Conservation (phyloP, 2,113 vertebrate species). For the Clarias magur region DNA sequence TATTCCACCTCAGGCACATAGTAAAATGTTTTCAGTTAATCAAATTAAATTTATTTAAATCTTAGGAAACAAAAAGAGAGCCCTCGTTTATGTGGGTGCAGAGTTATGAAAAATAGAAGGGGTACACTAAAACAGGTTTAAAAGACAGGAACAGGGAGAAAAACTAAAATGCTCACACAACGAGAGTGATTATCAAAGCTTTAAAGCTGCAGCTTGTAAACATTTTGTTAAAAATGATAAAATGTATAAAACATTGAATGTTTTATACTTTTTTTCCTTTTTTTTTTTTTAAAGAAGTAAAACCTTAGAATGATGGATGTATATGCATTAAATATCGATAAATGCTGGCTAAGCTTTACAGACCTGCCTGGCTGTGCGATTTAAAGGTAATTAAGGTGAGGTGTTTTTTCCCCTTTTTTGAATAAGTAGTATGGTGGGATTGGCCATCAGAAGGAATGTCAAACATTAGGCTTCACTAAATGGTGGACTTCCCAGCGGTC, state of each 20-base stretch:
- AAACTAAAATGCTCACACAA: neutral
- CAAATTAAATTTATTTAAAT: neutral
- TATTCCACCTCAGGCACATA: neutral
- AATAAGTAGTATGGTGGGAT: neutral
- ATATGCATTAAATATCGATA: neutral
- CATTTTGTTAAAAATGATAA: neutral
- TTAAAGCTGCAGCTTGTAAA: neutral
- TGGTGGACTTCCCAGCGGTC: too few species aligned
- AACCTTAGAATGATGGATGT: neutral
- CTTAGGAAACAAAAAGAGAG: neutral
- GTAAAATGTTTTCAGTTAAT: slow-evolving; percentile 23
- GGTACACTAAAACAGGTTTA: neutral
- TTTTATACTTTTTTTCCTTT: too few species aligned
- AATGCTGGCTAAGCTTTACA: neutral
- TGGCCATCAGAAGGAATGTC: neutral
- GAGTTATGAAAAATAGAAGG: neutral
- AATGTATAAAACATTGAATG: neutral
- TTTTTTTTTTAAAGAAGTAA: too few species aligned
- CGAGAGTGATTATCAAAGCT: neutral
- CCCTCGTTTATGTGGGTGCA: too few species aligned
- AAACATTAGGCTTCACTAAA: too few species aligned
- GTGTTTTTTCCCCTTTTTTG: too few species aligned
- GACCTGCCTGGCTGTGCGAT: neutral
- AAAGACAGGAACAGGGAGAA: neutral
- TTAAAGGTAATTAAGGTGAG: neutral